Evolutionary conservation across 2,797 vertebrate species (phyloP).

Genomic region (Pantherophis vulpinus): DNA sequence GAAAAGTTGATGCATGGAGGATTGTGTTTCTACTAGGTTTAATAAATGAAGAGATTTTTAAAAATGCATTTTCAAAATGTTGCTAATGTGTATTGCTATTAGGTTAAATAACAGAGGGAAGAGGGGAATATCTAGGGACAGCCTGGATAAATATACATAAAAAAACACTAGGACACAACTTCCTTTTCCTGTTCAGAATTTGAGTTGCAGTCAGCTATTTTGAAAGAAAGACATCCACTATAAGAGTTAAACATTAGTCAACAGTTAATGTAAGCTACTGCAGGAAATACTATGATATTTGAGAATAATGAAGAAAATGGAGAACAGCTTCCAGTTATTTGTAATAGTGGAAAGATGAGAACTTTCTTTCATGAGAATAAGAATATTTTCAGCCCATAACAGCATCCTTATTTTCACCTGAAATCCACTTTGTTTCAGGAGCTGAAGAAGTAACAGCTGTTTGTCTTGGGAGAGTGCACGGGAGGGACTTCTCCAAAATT

Average conservation of each 20-base stretch:
- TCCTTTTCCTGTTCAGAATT: not conserved
- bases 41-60: not conserved
- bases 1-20: not conserved
- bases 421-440: not conserved
- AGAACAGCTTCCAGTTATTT: not conserved
- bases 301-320: not conserved
- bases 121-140: not conserved
- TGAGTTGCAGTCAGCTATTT: not conserved
- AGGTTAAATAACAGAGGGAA: not conserved
- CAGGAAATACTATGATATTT: not conserved
- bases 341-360: not conserved
- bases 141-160: not conserved
- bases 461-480: not conserved
- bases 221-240: not conserved
- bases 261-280: not conserved
- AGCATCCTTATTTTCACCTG: not conserved
- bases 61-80: not conserved
- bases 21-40: not conserved
- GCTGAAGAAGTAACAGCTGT: not conserved
- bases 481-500: not conserved
- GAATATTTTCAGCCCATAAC: not conserved
- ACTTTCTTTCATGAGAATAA: not conserved
- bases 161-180: not conserved
- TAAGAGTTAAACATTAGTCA: not conserved
- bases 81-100: not conserved